Percentiles rank a stretch among this genome's conserved stretches.
Evolutionary conservation across 2,113 vertebrate species (phyloP).

Genomic region (Macrotis lagotis): DNA sequence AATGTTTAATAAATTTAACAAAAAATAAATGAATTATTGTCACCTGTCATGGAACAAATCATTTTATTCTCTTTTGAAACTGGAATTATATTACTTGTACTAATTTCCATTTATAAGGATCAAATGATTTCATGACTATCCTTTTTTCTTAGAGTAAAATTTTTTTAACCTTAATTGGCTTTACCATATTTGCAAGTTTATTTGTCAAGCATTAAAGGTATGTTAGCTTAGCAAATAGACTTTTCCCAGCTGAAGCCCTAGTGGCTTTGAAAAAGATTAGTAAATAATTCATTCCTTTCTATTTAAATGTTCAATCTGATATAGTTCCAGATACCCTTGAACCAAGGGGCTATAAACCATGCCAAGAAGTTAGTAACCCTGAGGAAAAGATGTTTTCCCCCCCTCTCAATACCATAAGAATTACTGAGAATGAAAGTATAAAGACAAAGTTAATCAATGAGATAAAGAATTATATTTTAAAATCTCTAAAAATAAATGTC

Average conservation of each 20-base stretch:
- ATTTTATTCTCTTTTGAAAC: neutral
- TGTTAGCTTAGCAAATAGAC: conserved; percentile 40
- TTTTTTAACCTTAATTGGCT: conserved; percentile 64
- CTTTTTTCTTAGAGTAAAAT: conserved; percentile 51
- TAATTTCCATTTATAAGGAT: neutral
- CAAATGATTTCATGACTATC: neutral
- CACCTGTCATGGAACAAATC: neutral
- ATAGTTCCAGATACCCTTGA: conserved; percentile 12
- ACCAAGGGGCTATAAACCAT: neutral
- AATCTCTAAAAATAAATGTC: neutral
- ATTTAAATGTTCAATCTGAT: conserved; percentile 13
- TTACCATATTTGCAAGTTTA: conserved; percentile 67
- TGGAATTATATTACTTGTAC: neutral
- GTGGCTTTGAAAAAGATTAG: conserved; percentile 26
- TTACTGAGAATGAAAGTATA: neutral
- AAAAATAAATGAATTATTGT: neutral
- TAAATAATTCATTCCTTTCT: conserved; percentile 39
- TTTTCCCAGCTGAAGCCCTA: neutral
- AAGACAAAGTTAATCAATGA: neutral
- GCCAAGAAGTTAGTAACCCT: neutral
- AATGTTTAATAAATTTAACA: neutral
- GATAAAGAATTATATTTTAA: neutral
- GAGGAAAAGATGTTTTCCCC: neutral
- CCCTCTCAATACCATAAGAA: neutral
- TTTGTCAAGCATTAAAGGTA: conserved; percentile 53